Conservation (phyloP, 2,113 vertebrate genomes). For the Eonycteris spelaea region DNA sequence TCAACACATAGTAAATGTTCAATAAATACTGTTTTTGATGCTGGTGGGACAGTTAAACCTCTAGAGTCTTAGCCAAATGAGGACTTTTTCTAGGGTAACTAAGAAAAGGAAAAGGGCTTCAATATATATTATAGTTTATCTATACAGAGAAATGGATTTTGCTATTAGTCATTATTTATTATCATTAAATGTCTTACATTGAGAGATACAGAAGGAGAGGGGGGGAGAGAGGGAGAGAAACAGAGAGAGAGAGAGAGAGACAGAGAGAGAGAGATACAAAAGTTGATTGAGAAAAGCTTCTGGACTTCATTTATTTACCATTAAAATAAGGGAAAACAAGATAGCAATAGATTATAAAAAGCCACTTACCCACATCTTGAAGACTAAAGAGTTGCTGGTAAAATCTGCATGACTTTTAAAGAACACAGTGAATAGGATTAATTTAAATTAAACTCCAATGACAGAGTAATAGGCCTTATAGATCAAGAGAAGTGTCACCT, state of each 20-base stretch:
- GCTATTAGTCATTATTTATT: not conserved
- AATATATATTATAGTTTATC: not conserved
- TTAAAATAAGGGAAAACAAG: not conserved
- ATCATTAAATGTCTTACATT: not conserved
- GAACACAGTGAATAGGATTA: not conserved
- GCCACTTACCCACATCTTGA: not conserved
- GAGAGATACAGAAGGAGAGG: not conserved
- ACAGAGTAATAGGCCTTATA: not conserved
- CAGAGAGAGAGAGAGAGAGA: not conserved
- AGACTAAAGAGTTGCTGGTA: not conserved
- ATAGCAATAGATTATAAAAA: not conserved
- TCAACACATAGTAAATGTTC: not conserved
- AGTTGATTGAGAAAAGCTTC: too few species aligned
- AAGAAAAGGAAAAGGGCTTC: not conserved
- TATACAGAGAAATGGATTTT: not conserved
- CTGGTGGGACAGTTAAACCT: not conserved
- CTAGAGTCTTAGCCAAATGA: not conserved
- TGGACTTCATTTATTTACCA: not conserved
- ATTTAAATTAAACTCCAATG: not conserved
- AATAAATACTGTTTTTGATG: not conserved
- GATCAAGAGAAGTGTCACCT: not conserved
- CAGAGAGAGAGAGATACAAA: not conserved
- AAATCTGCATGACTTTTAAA: not conserved
- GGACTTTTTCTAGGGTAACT: not conserved
- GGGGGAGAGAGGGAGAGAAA: not conserved